These are phyloP conservation scores for Atrichornis clamosus DNA, from an alignment of 2,113 vertebrate genomes.

Conservation along the genomic window DNA sequence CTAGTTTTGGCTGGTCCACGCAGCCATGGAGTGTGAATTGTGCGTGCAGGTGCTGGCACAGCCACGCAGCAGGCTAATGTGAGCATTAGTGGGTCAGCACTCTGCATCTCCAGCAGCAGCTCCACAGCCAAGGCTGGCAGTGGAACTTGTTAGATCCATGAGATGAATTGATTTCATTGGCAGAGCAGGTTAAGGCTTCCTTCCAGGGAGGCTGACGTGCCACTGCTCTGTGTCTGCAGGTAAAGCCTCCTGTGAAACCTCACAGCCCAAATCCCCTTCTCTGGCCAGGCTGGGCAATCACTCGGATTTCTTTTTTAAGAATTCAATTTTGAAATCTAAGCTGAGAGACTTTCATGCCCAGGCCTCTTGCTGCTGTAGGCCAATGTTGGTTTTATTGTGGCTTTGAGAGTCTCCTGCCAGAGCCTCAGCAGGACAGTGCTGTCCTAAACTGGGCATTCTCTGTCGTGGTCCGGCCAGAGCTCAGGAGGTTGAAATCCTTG, in stretches of 20 bases:
- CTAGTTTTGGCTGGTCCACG: conserved; percentile 59
- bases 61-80: conserved; percentile 8
- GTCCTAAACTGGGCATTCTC: not conserved
- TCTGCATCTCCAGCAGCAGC: not conserved
- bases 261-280: rapidly evolving
- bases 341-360: not conserved
- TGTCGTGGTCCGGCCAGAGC: not conserved
- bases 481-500: not conserved
- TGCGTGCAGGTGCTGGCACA: conserved; percentile 56
- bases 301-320: not conserved
- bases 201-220: conserved; percentile 47
- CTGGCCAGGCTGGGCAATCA: not conserved
- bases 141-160: not conserved
- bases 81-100: conserved; percentile 55
- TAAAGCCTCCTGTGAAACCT: not conserved
- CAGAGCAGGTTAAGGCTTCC: not conserved
- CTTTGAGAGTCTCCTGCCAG: not conserved
- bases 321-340: not conserved
- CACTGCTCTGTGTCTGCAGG: not conserved
- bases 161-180: conserved; percentile 64
- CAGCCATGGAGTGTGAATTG: not conserved
- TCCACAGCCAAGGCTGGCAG: conserved; percentile 42
- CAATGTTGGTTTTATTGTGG: not conserved
- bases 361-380: not conserved
- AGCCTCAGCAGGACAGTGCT: not conserved